These are phyloP conservation scores for Axinella damicornis DNA, from an alignment of 37 sponge, comb jelly and placozoan genomes.

Conservation along the genomic window DNA sequence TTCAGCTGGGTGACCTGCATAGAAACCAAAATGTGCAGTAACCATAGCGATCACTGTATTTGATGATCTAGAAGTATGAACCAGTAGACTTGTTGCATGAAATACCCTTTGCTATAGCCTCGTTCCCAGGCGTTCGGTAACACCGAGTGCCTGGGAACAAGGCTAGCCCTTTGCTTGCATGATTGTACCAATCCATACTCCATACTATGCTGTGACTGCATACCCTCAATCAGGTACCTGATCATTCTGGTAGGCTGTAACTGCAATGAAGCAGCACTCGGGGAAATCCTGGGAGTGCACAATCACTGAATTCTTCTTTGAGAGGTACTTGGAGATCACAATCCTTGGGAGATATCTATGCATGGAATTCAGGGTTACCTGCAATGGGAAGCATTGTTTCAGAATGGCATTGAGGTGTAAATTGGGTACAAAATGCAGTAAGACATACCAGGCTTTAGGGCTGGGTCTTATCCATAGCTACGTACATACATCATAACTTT, in stretches of 20 bases:
- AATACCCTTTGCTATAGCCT: no score
- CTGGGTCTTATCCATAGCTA: no score
- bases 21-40: not conserved
- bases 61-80: no score
- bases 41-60: no score
- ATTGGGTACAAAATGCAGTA: not conserved
- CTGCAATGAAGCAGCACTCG: constrained; percentile 74
- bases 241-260: constrained; percentile 92
- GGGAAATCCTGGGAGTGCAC: constrained; percentile 69
- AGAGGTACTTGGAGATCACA: constrained; percentile 42
- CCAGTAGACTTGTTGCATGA: no score
- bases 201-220: not conserved
- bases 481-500: no score
- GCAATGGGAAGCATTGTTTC: not conserved
- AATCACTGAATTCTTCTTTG: constrained; percentile 38
- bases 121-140: no score
- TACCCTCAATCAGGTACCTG: constrained; percentile 17
- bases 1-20: constrained; percentile 89
- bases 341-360: constrained; percentile 81
- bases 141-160: no score
- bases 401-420: no score
- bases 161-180: no score
- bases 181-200: no score
- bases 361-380: constrained; percentile 87
- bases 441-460: no score